These are phyloP conservation scores for Drosophila longiperda DNA, from an alignment of 2,888 invertebrate species.

Conservation along the genomic window DNA sequence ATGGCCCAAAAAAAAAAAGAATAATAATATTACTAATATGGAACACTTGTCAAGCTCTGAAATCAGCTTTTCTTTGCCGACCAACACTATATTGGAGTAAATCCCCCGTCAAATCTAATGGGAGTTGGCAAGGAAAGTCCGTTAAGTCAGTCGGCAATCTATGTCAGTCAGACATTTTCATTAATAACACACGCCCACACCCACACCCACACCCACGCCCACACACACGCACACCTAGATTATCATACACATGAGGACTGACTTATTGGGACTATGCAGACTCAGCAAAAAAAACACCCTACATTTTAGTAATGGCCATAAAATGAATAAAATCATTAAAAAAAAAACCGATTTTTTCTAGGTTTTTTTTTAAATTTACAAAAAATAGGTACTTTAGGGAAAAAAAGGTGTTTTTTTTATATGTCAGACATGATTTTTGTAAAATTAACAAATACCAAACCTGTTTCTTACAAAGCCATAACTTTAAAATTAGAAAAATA, in stretches of 20 bases:
- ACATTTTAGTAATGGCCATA: neutral
- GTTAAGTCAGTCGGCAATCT: conserved; percentile 61
- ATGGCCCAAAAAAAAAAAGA: conserved; percentile 23
- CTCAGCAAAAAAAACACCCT: neutral
- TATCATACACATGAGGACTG: neutral
- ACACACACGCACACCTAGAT: conserved; percentile 11
- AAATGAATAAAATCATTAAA: neutral
- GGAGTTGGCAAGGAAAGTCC: conserved; percentile 56
- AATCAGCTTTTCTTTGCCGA: conserved; percentile 32
- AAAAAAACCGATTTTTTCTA: too few relatives aligned
- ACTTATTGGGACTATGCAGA: neutral
- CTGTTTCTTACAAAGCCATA: neutral
- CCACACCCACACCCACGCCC: conserved; percentile 24
- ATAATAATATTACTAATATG: conserved; percentile 6
- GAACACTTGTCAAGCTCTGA: conserved; percentile 10
- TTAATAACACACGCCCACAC: conserved; percentile 59
- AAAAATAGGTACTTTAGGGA: too few relatives aligned
- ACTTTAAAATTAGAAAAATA: neutral
- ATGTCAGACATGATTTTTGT: too few relatives aligned
- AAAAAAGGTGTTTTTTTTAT: too few relatives aligned
- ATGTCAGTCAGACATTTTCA: conserved; percentile 53
- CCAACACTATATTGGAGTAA: conserved; percentile 64
- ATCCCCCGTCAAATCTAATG: conserved; percentile 67
- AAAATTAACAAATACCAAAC: too few relatives aligned
- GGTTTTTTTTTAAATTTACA: too few relatives aligned